Evolutionary conservation across 1,140 invertebrate species (phyloP), one percentile per base, ranked within the genome.

Genomic region (Maconellicoccus hirsutus): DNA sequence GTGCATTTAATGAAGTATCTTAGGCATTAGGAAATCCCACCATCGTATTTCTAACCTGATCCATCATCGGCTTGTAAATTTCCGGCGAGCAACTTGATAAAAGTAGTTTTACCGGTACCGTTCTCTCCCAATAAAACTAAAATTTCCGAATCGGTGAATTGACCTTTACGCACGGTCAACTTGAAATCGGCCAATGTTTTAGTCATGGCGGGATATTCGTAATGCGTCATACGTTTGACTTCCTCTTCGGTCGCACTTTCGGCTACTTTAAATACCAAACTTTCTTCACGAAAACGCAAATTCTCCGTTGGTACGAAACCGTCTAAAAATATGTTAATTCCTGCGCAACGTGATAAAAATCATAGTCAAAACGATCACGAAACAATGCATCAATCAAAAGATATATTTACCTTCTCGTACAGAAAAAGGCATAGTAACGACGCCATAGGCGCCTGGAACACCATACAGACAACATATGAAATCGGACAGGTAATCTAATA

Each of bases 251-350:
- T 91, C 1, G 96, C 93, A 72, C 93, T 97, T 81, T 99, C 98
- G 0, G 96, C 92, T 0, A 98, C 97, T 84, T 98, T 98, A 79
- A 99, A 99, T 2, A 96, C 91, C 12, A 99, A 82, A 1, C 94
- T 95, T 80, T 93, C 91, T 76, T 98, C 96, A 73, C 98, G 86
- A 83, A 99, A 99, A 78, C 98, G 86, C 80, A 99, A 86, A 83
- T 99, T 99, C 83, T 99, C 98, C 19, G 98, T 98, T 59, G 96
- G 96, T 3, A 99, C 94, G 84, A 98, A 99, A 59, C 98, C 98
- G 82, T 99, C 98, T 73, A 99, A 85, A 82, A 99, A 99, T 77
- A 99, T 98, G 79, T 99, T 99, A 77, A 99, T 99, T 77, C 93
- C 90, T 90, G 75, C n/a, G n/a, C n/a, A n/a, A n/a, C n/a, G n/a